A percentile compares a stretch with the other conserved stretches of the same genome.
phyloP scores from a whole-genome alignment of 2,113 vertebrate species.

The Hepsetus odoe region DNA sequence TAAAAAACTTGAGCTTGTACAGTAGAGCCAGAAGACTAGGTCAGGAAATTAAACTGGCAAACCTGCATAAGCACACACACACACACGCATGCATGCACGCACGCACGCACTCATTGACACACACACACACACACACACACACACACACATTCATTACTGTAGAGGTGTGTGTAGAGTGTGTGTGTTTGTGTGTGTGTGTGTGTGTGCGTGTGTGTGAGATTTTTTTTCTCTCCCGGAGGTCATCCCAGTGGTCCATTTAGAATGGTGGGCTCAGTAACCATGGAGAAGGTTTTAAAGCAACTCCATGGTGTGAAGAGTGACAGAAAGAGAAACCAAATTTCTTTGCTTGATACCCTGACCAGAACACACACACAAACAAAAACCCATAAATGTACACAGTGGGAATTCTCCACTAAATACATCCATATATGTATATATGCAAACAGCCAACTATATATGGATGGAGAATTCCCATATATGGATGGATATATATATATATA shows the following conservation, averaged over 20 bases:
- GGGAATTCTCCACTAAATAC: conserved; percentile 2
- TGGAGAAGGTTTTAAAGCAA: neutral
- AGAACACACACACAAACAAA: neutral
- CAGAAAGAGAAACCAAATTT: neutral
- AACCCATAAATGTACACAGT: neutral
- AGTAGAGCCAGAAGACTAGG: neutral
- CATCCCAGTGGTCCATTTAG: neutral
- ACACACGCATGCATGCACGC: neutral
- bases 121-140: neutral
- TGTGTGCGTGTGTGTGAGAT: neutral
- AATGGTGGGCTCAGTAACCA: neutral
- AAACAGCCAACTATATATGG: neutral
- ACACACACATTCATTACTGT: neutral
- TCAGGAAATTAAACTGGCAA: conserved; percentile 16
- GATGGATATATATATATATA: too few relatives aligned
- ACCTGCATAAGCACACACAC: neutral
- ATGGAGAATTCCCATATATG: neutral
- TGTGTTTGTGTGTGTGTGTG: neutral
- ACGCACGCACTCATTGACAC: neutral
- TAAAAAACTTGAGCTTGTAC: neutral
- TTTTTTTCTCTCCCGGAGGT: too few relatives aligned
- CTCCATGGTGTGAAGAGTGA: neutral
- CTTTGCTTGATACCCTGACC: neutral
- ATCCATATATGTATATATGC: neutral
- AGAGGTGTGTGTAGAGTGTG: neutral